phyloP scores from a whole-genome alignment of 2,797 vertebrate species.

The Sylvilagus floridanus region DNA sequence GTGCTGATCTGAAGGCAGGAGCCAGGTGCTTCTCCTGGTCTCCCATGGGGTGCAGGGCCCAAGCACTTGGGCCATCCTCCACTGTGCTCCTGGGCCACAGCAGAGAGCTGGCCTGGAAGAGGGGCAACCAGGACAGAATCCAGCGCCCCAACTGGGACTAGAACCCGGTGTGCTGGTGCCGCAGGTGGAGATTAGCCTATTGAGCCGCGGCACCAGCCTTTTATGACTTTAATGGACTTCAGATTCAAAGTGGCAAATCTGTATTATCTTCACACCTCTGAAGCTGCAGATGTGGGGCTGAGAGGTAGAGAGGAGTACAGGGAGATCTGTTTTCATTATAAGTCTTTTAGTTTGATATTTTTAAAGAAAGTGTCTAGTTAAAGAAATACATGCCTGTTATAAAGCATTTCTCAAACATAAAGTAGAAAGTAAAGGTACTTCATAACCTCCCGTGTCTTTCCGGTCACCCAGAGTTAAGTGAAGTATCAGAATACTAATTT shows the following conservation, averaged over 20 bases:
- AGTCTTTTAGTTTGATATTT: slow-evolving; percentile 2
- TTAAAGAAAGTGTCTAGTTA: slow-evolving; percentile 11
- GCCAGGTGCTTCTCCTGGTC: too few relatives aligned
- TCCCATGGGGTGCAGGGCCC: too few relatives aligned
- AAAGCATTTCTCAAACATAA: slow-evolving; percentile 6
- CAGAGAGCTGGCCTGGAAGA: too few relatives aligned
- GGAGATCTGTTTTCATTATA: neutral
- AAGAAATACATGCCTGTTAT: neutral
- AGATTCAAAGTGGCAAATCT: slow-evolving; percentile 44
- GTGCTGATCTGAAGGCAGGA: too few relatives aligned
- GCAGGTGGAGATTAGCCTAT: too few relatives aligned
- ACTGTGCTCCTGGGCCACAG: too few relatives aligned
- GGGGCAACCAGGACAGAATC: too few relatives aligned
- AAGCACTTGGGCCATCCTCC: too few relatives aligned
- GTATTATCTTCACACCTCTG: slow-evolving; percentile 20
- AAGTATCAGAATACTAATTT: neutral
- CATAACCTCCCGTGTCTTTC: neutral
- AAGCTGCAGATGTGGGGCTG: neutral
- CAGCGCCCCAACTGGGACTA: too few relatives aligned
- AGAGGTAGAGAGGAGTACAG: neutral
- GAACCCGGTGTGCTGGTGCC: too few relatives aligned
- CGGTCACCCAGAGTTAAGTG: neutral
- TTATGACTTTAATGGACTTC: neutral
- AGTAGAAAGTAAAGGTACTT: neutral
- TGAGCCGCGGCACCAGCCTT: neutral